Evolutionary conservation across 2,113 vertebrate genomes (phyloP).

Genomic region (Terrapene triunguis): DNA sequence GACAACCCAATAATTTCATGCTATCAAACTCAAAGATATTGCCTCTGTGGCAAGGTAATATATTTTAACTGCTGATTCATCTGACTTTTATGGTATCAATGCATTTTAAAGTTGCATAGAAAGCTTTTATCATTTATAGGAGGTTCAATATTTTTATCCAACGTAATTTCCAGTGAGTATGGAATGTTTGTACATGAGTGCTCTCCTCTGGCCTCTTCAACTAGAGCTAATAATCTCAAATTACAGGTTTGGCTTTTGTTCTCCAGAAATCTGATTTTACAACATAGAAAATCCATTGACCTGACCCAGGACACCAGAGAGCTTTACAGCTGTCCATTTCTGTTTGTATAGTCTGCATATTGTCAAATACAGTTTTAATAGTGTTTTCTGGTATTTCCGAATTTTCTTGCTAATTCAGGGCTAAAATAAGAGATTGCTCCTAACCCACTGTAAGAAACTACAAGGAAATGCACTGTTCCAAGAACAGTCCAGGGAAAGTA

Average conservation of each 20-base stretch:
- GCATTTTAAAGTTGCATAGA: not conserved
- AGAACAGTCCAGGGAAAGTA: not conserved
- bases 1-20: not conserved
- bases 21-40: not conserved
- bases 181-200: not conserved
- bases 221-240: not conserved
- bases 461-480: not conserved
- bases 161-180: not conserved
- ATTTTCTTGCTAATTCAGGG: not conserved
- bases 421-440: not conserved
- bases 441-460: not conserved
- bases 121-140: not conserved
- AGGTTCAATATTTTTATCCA: not conserved
- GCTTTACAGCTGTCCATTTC: not conserved
- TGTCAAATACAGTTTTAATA: not conserved
- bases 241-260: not conserved
- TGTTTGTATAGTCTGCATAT: not conserved
- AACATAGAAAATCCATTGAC: not conserved
- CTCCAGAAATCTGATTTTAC: not conserved
- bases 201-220: not conserved
- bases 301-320: not conserved
- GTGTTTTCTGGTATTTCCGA: not conserved
- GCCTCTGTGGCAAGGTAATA: not conserved
- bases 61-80: not conserved
- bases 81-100: not conserved